Evolutionary conservation across 2,113 vertebrate species (phyloP).

Genomic region (Strigops habroptila): DNA sequence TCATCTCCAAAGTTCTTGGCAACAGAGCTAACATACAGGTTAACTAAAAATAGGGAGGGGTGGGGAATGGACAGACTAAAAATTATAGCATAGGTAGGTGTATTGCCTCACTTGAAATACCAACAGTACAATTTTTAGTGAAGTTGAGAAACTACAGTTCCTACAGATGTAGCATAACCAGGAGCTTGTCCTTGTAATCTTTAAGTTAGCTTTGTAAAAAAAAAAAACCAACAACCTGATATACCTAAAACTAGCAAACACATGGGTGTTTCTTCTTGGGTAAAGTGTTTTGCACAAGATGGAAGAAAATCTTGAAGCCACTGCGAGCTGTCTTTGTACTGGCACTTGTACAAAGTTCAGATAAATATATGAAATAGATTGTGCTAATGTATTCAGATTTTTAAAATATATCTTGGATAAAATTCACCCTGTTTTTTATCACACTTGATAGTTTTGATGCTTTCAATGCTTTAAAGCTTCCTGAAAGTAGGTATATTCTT

Average conservation of each 20-base stretch:
- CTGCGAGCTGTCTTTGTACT: not conserved
- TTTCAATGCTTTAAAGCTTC: not conserved
- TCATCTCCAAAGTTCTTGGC: not conserved
- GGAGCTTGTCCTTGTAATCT: not conserved
- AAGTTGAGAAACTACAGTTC: not conserved
- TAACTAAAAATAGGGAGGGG: not conserved
- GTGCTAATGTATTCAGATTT: not conserved
- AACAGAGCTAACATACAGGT: not conserved
- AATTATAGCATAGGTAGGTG: not conserved
- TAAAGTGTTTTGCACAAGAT: not conserved
- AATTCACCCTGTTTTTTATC: not conserved
- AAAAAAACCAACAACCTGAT: no score
- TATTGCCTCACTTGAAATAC: not conserved
- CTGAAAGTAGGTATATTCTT: not conserved
- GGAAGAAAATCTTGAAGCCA: not conserved
- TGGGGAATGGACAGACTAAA: fast-evolving
- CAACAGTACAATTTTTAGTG: not conserved
- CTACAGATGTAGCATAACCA: not conserved
- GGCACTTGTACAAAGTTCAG: not conserved
- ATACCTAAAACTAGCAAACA: not conserved
- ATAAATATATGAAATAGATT: not conserved
- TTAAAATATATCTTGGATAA: not conserved
- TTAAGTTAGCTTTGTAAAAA: not conserved
- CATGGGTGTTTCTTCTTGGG: not conserved
- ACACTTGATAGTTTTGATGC: not conserved